Conservation (phyloP, 1,140 invertebrate genomes). For the Eurosta solidaginis region DNA sequence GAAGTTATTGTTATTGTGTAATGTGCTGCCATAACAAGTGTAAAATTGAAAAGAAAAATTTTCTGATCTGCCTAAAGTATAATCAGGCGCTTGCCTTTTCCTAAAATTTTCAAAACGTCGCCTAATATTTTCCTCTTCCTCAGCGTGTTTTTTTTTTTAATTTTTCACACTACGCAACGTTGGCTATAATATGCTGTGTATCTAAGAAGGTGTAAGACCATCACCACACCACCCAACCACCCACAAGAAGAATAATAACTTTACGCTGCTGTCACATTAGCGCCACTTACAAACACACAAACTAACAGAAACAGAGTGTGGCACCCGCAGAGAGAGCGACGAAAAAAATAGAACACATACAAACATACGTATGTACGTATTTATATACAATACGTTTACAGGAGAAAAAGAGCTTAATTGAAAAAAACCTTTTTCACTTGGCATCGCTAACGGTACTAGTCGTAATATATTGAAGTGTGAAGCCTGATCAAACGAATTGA, state of each 20-base stretch:
- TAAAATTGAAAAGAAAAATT: background rate
- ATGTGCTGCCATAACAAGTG: too few relatives aligned
- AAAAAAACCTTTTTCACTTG: conserved; percentile 11
- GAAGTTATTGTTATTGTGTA: background rate
- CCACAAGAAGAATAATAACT: background rate
- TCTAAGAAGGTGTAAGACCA: conserved; percentile 4
- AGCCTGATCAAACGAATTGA: background rate
- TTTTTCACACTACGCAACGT: background rate
- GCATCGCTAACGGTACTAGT: background rate
- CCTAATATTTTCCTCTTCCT: background rate
- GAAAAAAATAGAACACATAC: background rate
- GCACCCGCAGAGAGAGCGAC: background rate
- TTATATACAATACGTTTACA: too few relatives aligned
- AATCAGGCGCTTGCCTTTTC: background rate
- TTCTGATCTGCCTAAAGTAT: background rate
- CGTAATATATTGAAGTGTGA: background rate
- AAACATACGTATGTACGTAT: too few relatives aligned
- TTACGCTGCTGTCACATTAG: background rate
- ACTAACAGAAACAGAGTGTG: background rate
- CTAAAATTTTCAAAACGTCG: background rate
- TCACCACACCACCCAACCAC: background rate
- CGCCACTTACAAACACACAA: background rate
- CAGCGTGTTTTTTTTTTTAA: background rate
- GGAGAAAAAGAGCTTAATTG: background rate
- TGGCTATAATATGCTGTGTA: conserved; percentile 21